A percentile compares a stretch with the other conserved stretches of the same genome.
Evolutionary conservation across 2,113 vertebrate species (phyloP).

Genomic region (Sphyrna mokarran): DNA sequence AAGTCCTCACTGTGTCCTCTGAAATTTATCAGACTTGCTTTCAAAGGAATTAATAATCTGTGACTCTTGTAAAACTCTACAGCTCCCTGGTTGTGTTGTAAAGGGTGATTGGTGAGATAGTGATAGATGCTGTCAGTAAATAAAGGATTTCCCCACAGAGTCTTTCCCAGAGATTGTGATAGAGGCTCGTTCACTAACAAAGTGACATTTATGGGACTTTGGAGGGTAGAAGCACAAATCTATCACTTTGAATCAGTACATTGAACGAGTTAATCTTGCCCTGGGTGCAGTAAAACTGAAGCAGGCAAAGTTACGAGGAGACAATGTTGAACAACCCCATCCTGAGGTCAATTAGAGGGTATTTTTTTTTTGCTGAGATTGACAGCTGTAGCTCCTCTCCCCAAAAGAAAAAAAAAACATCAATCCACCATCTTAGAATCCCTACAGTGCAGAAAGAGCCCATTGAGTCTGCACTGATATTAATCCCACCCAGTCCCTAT

Average conservation of each 20-base stretch:
- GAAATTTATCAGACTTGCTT: background rate
- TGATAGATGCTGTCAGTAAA: background rate
- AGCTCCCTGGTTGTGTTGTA: no score
- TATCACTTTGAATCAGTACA: background rate
- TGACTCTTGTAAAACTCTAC: background rate
- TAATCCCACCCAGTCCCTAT: no score
- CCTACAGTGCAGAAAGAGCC: no score
- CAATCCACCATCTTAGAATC: no score
- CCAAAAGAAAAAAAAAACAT: background rate
- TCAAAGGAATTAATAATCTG: background rate
- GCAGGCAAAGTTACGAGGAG: background rate
- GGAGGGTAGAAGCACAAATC: background rate
- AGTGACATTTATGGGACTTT: conserved; percentile 16
- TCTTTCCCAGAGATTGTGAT: background rate
- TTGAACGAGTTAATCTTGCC: background rate
- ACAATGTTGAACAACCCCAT: background rate
- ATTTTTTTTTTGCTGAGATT: background rate
- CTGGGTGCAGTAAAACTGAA: background rate
- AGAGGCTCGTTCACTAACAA: background rate
- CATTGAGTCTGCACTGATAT: no score
- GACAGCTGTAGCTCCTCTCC: background rate
- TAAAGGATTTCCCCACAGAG: background rate
- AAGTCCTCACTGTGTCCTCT: background rate
- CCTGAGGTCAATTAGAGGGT: background rate
- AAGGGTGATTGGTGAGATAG: background rate